Conservation (phyloP, 2,113 vertebrate genomes). For the Sylvia atricapilla region DNA sequence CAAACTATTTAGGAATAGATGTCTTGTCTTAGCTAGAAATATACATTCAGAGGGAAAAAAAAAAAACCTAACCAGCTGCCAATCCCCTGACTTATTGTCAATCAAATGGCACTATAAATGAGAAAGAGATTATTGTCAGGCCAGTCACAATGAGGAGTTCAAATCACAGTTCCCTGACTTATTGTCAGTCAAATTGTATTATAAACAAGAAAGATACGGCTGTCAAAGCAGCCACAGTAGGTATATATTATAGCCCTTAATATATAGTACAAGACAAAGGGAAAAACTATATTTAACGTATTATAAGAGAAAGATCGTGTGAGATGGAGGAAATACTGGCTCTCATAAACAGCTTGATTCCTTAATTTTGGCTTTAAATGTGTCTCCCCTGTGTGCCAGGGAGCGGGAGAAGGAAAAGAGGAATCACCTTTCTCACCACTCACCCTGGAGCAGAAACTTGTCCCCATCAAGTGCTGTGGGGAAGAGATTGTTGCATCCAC, state of each 20-base stretch:
- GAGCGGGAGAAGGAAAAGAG: neutral
- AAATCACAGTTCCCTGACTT: neutral
- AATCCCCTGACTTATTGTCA: constrained; percentile 24
- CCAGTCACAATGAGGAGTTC: constrained; percentile 12
- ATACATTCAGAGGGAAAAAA: neutral
- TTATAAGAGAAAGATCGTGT: neutral
- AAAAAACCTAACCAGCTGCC: neutral
- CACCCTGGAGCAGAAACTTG: neutral
- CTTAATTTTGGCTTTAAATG: neutral
- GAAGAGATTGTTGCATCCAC: neutral
- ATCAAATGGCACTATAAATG: neutral
- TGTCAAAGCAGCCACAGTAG: neutral
- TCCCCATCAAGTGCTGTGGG: neutral
- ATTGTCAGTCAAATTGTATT: constrained; percentile 23
- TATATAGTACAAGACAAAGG: neutral
- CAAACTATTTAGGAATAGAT: neutral
- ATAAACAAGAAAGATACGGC: neutral
- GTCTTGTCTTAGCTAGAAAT: constrained; percentile 1
- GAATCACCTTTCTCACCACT: neutral
- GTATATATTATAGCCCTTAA: neutral
- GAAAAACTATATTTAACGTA: neutral
- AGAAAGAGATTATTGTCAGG: constrained; percentile 30
- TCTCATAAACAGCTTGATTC: neutral
- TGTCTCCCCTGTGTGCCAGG: neutral
- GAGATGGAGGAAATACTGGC: neutral